A percentile compares a stretch with the other conserved stretches of the same genome.
Conservation (phyloP, 2,888 invertebrate species). For the Agonopterix subpropinquella region DNA sequence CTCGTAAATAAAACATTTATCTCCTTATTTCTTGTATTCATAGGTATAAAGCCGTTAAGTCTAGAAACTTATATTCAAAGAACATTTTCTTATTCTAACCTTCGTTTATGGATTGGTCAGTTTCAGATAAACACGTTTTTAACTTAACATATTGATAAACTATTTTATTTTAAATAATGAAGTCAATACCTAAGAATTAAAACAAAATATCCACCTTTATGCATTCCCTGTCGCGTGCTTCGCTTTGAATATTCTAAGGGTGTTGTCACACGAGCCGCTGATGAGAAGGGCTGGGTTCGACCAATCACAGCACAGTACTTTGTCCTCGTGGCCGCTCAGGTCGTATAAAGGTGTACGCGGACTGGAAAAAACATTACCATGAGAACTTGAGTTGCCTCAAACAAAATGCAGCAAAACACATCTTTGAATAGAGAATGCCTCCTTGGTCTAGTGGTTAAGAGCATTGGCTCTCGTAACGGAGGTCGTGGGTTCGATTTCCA, state of each 20-base stretch:
- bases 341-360: conserved; percentile 95
- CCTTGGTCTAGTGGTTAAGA: too few species aligned
- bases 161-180: too few species aligned
- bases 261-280: conserved; percentile 96
- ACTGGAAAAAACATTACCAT: conserved; percentile 61
- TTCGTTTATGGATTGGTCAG: too few species aligned
- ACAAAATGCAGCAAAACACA: neutral
- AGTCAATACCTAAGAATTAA: neutral
- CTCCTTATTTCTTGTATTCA: too few species aligned
- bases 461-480: too few species aligned
- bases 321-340: conserved; percentile 94
- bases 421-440: too few species aligned
- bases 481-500: too few species aligned
- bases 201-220: conserved; percentile 14
- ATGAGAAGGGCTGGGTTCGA: conserved; percentile 88
- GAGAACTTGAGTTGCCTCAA: neutral
- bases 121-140: too few species aligned
- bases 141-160: neutral
- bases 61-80: too few species aligned
- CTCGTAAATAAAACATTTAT: too few species aligned
- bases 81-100: too few species aligned
- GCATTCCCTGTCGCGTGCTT: conserved; percentile 54
- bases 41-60: too few species aligned
- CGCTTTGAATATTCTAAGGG: conserved; percentile 90
- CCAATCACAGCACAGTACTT: conserved; percentile 96